Conservation (phyloP, 2,797 vertebrate genomes). For the Bovichtus diacanthus region DNA sequence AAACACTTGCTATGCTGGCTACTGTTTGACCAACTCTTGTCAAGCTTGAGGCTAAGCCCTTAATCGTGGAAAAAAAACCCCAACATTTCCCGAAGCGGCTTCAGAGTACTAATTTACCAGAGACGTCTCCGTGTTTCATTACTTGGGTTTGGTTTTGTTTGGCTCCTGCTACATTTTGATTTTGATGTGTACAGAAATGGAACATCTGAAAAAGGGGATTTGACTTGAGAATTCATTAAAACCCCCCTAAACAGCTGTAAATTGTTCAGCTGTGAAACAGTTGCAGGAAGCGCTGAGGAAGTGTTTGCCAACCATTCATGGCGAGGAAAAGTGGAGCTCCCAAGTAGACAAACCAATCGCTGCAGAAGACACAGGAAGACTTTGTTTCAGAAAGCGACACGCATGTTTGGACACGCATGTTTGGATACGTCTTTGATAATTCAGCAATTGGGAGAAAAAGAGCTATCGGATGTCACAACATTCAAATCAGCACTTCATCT, state of each 20-base stretch:
- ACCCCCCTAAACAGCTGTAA: not conserved
- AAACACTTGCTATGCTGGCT: not conserved
- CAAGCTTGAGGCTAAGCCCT: not conserved
- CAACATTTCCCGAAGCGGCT: not conserved
- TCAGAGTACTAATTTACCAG: not conserved
- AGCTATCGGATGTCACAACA: not conserved
- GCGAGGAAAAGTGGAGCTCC: not conserved
- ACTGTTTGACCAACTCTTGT: not conserved
- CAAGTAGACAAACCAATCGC: not conserved
- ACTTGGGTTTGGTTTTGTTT: not conserved
- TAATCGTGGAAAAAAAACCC: not conserved
- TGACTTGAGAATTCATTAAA: not conserved
- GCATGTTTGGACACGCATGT: not conserved
- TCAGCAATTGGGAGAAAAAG: not conserved
- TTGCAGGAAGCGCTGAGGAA: not conserved
- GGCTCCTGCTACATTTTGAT: constrained; percentile 11
- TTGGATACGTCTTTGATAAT: not conserved
- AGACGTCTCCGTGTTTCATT: not conserved
- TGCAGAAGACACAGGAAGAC: not conserved
- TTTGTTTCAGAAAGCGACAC: not conserved
- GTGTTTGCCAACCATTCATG: not conserved
- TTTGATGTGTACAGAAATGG: not conserved
- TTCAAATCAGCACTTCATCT: not conserved
- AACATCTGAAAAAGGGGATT: not conserved
- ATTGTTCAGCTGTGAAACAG: not conserved